Base-by-base conservation (phyloP, 2,888 invertebrate genomes). In the Zhuqinia jingwanae region DNA sequence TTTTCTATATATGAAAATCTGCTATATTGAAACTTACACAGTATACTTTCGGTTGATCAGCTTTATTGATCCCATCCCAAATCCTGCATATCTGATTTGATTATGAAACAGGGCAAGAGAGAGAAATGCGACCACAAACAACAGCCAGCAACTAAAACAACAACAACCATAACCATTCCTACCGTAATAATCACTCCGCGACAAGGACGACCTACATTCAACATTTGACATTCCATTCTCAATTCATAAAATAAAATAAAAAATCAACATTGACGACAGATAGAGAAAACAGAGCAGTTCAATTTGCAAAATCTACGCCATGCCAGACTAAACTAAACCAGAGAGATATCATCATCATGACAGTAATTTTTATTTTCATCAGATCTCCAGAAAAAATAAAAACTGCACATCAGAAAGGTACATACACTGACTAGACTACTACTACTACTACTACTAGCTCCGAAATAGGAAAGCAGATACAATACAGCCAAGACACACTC, bases 121-220 rank as follows among this genome's bases (percentile, higher is more conserved):
- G 17, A 53, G 58, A 25, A 25, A 25, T 25, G 58, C 1, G 60
- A 30, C 27, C 60, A n/a, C 30, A 60, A 36, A 36, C 36, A 36
- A 22, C 2, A 53, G 20, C 53, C 13, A n/a, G n/a, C n/a, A n/a
- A n/a, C n/a, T n/a, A n/a, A n/a, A 50, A 50, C 50, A 5, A 25
- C 58, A 6, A 60, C 58, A 13, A 11, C 25, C 22, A n/a, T n/a
- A n/a, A 22, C 25, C 22, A 6, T 20, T 25, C 11, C 22, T 1
- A 10, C 22, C 15, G 5, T 56, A 56, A 56, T 56, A 56, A 60
- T 60, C 60, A 60, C 60, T 60, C 60, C n/a, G n/a, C n/a, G n/a
- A n/a, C n/a, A n/a, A n/a, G n/a, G 27, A 60, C n/a, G 60, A 60
- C 60, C 60, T 30, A 60, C 15, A 60, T 60, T 60, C 30, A n/a